Conservation (phyloP, 1,140 invertebrate genomes). For the Pinna nobilis region DNA sequence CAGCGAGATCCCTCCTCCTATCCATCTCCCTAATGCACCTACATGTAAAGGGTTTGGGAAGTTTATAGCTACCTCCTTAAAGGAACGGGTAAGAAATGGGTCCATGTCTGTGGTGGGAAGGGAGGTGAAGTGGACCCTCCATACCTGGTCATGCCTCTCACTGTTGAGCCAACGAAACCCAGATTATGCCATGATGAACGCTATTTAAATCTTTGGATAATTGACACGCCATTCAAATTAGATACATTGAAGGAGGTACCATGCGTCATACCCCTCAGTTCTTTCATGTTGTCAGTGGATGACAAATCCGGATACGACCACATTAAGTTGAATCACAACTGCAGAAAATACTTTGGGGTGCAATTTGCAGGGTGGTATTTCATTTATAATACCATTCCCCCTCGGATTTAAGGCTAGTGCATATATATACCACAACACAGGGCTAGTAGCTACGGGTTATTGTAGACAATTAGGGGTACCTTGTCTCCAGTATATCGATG, state of each 20-base stretch:
- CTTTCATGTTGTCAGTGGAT: conserved; percentile 15
- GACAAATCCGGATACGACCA: conserved; percentile 40
- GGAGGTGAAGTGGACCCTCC: conserved; percentile 15
- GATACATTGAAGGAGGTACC: conserved; percentile 29
- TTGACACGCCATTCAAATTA: conserved; percentile 24
- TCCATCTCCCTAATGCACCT: not conserved
- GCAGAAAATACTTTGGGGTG: conserved; percentile 33
- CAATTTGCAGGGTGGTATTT: conserved; percentile 29
- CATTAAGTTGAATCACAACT: not conserved
- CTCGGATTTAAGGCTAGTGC: conserved; percentile 36
- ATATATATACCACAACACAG: conserved; percentile 34
- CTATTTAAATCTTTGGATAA: conserved; percentile 42
- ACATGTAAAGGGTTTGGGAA: not conserved
- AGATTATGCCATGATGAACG: conserved; percentile 34
- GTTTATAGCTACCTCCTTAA: conserved; percentile 4
- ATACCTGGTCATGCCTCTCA: conserved; percentile 17
- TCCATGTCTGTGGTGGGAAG: conserved; percentile 16
- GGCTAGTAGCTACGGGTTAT: conserved; percentile 10
- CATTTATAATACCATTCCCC: conserved; percentile 21
- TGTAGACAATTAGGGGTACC: conserved; percentile 21
- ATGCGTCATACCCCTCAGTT: not conserved
- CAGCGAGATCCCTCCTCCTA: not conserved
- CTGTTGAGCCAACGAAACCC: conserved; percentile 30
- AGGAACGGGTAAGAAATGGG: conserved; percentile 5
- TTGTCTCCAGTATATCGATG: conserved; percentile 39